A percentile compares a stretch with the other conserved stretches of the same genome.
Evolutionary conservation across 2,888 invertebrate species (phyloP).

Genomic region (Hermodice carunculata): DNA sequence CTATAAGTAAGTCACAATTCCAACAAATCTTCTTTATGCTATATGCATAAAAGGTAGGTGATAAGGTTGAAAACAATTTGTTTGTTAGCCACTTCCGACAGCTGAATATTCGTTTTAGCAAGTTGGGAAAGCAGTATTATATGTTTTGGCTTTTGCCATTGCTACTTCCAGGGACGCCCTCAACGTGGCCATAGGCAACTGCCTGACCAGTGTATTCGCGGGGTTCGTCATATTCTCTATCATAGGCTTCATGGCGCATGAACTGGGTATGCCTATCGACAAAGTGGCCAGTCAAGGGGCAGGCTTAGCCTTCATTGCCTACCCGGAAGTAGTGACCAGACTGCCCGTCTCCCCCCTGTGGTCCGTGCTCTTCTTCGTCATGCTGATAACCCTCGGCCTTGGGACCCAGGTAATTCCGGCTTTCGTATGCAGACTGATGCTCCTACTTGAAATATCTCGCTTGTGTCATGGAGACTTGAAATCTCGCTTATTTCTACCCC

Average conservation of each 20-base stretch:
- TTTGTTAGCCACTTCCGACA: too few species aligned
- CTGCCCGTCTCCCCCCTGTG: slow-evolving; percentile 85
- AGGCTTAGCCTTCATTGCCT: slow-evolving; percentile 87
- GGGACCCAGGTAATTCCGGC: slow-evolving; percentile 50
- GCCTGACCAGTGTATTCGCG: slow-evolving; percentile 65
- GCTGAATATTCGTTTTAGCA: too few species aligned
- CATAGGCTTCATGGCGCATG: slow-evolving; percentile 65
- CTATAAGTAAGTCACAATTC: slow-evolving; percentile 3
- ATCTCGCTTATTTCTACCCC: too few species aligned
- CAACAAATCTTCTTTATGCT: too few species aligned
- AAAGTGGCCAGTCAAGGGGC: slow-evolving; percentile 70
- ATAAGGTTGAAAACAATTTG: too few species aligned
- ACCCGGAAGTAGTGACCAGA: slow-evolving; percentile 84
- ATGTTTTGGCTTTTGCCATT: too few species aligned
- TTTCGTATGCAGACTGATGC: too few species aligned
- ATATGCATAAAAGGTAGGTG: too few species aligned
- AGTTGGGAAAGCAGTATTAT: too few species aligned
- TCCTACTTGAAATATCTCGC: too few species aligned
- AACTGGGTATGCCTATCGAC: slow-evolving; percentile 50
- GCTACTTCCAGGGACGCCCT: slow-evolving; percentile 65
- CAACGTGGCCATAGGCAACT: slow-evolving; percentile 62
- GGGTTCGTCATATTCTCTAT: slow-evolving; percentile 66
- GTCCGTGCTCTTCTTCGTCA: slow-evolving; percentile 75
- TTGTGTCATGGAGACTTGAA: too few species aligned
- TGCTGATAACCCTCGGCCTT: slow-evolving; percentile 59